phyloP scores from a whole-genome alignment of 1,140 invertebrate genomes.

The Caerostris extrusa region DNA sequence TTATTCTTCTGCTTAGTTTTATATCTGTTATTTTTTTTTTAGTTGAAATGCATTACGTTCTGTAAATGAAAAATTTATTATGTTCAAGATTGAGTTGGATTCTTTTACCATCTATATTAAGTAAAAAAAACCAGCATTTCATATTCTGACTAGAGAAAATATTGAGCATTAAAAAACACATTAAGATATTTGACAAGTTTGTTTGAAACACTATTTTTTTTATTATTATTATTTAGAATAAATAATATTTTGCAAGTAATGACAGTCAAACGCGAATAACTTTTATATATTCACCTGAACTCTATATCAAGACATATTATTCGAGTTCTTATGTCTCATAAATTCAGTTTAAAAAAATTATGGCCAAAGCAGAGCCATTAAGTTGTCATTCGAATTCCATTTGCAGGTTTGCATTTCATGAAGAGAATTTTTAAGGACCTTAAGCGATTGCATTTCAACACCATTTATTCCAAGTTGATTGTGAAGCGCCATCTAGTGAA shows the following conservation, averaged over 20 bases:
- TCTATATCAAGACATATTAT: neutral
- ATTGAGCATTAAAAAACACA: neutral
- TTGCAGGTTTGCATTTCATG: neutral
- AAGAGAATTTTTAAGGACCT: neutral
- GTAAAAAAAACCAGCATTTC: neutral
- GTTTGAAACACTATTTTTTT: neutral
- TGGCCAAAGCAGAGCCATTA: neutral
- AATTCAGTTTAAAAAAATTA: neutral
- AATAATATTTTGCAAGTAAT: neutral
- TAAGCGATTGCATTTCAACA: no score
- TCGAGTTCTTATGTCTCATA: neutral
- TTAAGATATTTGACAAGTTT: neutral
- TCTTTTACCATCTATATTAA: no score
- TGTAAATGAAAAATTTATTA: no score
- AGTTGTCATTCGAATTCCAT: constrained; percentile 5
- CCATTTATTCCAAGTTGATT: no score
- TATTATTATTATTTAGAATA: neutral
- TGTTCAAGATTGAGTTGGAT: no score
- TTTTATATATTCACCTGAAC: neutral
- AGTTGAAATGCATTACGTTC: no score
- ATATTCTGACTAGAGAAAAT: neutral
- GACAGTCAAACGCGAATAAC: neutral
- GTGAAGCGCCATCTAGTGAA: no score
- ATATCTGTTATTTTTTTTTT: no score
- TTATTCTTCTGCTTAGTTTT: no score